Conservation (phyloP, 1,140 invertebrate genomes). For the Pinna nobilis region DNA sequence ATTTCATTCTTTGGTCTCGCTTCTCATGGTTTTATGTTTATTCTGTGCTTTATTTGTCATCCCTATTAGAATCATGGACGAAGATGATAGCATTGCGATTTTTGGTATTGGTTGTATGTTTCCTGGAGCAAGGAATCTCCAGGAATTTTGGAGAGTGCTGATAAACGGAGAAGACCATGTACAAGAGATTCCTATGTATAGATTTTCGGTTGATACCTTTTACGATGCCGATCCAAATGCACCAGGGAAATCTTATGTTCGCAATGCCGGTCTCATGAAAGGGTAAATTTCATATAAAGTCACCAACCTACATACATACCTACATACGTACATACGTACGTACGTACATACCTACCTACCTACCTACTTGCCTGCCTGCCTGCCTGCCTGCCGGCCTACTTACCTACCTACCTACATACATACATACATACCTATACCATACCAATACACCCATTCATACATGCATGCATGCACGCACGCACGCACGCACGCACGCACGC, state of each 20-base stretch:
- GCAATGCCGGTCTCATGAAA: constrained; percentile 46
- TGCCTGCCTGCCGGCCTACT: no score
- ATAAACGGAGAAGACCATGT: constrained; percentile 51
- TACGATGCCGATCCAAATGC: constrained; percentile 37
- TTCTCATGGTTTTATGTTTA: no score
- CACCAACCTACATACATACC: no score
- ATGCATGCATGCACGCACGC: background rate
- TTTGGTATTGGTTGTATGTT: constrained; percentile 50
- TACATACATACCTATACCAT: no score
- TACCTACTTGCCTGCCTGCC: no score
- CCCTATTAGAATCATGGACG: no score
- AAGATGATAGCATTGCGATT: constrained; percentile 42
- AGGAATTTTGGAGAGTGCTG: constrained; percentile 51
- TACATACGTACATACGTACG: no score
- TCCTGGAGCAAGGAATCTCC: constrained; percentile 44
- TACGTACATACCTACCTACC: no score
- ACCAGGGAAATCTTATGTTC: constrained; percentile 45
- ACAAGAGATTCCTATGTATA: constrained; percentile 41
- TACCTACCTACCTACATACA: no score
- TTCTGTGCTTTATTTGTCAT: no score
- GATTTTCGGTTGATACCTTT: constrained; percentile 43
- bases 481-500: background rate
- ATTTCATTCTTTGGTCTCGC: no score
- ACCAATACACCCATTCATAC: background rate
- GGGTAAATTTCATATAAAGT: constrained; percentile 31